Evolutionary conservation across 2,888 invertebrate species (phyloP), one percentile per base, ranked within the genome.

Genomic region (Elysia crispata): DNA sequence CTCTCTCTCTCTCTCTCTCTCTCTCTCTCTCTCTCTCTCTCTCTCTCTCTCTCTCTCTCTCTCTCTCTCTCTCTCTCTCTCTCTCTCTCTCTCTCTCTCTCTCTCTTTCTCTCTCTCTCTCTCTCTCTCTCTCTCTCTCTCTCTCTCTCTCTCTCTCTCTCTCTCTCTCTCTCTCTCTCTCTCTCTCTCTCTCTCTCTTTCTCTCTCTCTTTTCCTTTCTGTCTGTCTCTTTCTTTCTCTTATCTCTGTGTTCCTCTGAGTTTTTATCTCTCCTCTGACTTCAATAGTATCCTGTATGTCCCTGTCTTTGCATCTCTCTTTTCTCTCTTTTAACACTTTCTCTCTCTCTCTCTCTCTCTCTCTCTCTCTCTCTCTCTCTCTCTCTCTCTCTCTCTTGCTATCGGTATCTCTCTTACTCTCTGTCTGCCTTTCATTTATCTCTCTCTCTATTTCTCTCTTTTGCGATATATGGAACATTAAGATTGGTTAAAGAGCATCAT

Each of bases 331-430:
- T 74, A 20, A 57, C 25, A 30, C 25, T 57, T 18, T 74, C 25
- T 57, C 25, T 74, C 23, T 74, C 54, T 74, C 18, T 57, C 25
- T 57, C 5, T 74, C 31, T 64, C n/a, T 75, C 60, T 31, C 33
- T 64, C 23, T 75, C 75, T 62, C 41, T 75, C 75, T 75, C 33
- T 64, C 64, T 41, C 33, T 75, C 75, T 75, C n/a, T 33, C 33
- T 62, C 33, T 75, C 64, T 75, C 60, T 62, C 25, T 33, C 64
- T 75, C 41, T 41, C 41, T 74, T 28, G 54, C 74, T 74, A 11
- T 28, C 57, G 54, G 25, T 57, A 28, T 57, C 57, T 74, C 60
- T 60, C 33, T 33, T 33, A n/a, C 33, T 23, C 50, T 13, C 28
- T n/a, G n/a, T n/a, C n/a, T n/a, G n/a, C n/a, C n/a, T n/a, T n/a